Base-by-base conservation (phyloP, 2,113 vertebrate species). In the Scatophagus argus region DNA sequence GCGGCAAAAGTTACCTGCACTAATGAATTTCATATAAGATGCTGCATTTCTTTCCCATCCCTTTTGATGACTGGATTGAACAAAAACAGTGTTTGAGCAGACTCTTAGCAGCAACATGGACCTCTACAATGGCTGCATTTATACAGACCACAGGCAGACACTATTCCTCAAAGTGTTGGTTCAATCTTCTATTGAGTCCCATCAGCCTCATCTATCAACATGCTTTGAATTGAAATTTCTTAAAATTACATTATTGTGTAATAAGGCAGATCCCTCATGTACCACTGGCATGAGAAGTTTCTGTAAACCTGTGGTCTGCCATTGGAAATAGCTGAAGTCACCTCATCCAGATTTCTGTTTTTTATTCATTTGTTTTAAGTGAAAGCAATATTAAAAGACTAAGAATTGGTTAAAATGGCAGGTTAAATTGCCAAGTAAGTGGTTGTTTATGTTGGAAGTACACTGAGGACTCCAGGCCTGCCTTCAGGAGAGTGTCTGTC, bases 261-360 rank as follows among this genome's bases (percentile, higher is more conserved):
- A 63, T 84, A 85, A 85, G 81, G 81, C 71, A 74, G 38, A 66
- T 79, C 51, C 7, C 16, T 62, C 39, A 41, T 23, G 32, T 55
- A 5, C 25, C 41, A 16, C 4, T 7, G 51, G 32, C 27, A 21
- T 9, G 52, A 43, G 5, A 59, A 11, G 23, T 59, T 27, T 52
- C 49, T 52, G 49, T 32, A 63, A 70, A 43, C 62, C 43, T 52
- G 49, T 29, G 56, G 56, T n/a, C 68, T 65, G 47, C 16, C 41
- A 39, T 27, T 58, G 41, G 54, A 58, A 65, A 41, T 14, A 51
- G 16, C 38, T 31, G 10, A 73, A 47, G 60, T 62, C 3, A 73
- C 47, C 31, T 41, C 38, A 72, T 17, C 52, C 55, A 34, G 39
- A 64, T 69, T 68, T 14, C 73, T 67, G 10, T 23, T 19, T 63